Evolutionary conservation across 2,888 invertebrate genomes (phyloP), one percentile per base, ranked within the genome.

Genomic region (Campopleginae sp.): DNA sequence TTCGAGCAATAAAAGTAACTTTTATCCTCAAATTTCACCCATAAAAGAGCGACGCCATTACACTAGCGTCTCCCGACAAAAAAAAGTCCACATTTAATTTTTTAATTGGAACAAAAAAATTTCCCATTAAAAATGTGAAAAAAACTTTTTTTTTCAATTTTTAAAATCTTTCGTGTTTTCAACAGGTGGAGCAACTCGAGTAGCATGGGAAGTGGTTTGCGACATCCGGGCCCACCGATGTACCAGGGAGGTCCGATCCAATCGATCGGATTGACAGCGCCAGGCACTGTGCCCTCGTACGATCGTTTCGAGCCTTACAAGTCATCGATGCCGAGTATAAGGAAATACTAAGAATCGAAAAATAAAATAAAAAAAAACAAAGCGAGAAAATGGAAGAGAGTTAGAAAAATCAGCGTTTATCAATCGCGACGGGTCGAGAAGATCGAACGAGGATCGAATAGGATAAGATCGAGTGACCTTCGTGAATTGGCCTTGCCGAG

Each of bases 271-370:
- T 87, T 93, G 68, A 87, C 92, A 23, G 92, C 92, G 8, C 93
- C 93, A 5, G 92, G 92, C 38, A 92, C 93, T 23, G 89, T 91
- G 58, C 91, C 91, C 1, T 93, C 92, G 2, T 93, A 93, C 85
- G 92, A 93, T 86, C 92, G 93, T 68, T 93, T 93, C 78, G 93
- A 93, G 72, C 93, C 93, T 1, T 93, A 93, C 87, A 93, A 93
- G 86, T 91, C 92, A 27, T 91, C 93, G n/a, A 91, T 93, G 89
- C 90, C 92, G 17, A 92, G 91, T 86, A 91, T 93, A 91, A 91
- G 93, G 87, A 93, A 93, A 87, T 93, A 93, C 87, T 93, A 90
- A 90, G 27, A 19, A 14, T n/a, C n/a, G n/a, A n/a, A n/a, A n/a
- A n/a, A n/a, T n/a, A n/a, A n/a, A n/a, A n/a, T n/a, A n/a, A 27